phyloP scores from a whole-genome alignment of 2,888 invertebrate species.

The Meganola albula region DNA sequence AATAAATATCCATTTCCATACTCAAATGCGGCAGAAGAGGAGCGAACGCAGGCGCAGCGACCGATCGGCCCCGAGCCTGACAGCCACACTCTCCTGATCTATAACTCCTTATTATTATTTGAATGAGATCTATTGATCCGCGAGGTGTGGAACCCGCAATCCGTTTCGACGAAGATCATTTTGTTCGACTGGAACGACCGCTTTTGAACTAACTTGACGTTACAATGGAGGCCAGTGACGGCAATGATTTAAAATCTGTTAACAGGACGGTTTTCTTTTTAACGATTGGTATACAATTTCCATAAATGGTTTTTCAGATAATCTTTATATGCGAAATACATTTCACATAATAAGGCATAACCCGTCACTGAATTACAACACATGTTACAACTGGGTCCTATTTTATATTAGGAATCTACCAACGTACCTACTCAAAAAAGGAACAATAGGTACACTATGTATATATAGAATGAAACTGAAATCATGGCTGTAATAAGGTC shows the following conservation, averaged over 20 bases:
- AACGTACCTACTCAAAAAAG: too few species aligned
- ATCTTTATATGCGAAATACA: slow-evolving; percentile 57
- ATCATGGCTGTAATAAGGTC: slow-evolving; percentile 51
- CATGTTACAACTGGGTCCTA: too few species aligned
- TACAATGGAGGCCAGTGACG: slow-evolving; percentile 72
- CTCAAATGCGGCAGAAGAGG: slow-evolving; percentile 52
- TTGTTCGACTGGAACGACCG: slow-evolving; percentile 73
- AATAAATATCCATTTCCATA: slow-evolving; percentile 76
- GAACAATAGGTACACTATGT: slow-evolving; percentile 25
- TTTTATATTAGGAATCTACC: too few species aligned
- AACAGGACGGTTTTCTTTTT: slow-evolving; percentile 77
- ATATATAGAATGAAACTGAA: slow-evolving; percentile 45
- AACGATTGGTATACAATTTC: slow-evolving; percentile 77
- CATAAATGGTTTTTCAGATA: slow-evolving; percentile 73
- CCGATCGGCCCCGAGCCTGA: slow-evolving; percentile 26
- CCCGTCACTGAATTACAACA: slow-evolving; percentile 33
- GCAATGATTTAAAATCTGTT: slow-evolving; percentile 79
- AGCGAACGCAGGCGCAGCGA: slow-evolving; percentile 37
- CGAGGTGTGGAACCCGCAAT: slow-evolving; percentile 72
- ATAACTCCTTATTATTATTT: slow-evolving; percentile 77
- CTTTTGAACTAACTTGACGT: slow-evolving; percentile 76
- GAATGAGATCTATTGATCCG: slow-evolving; percentile 75
- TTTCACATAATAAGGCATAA: slow-evolving; percentile 61
- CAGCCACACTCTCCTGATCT: slow-evolving; percentile 59
- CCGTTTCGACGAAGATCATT: slow-evolving; percentile 70